These are phyloP conservation scores for Campopleginae sp. DNA, from an alignment of 2,888 invertebrate genomes.

Conservation along the genomic window DNA sequence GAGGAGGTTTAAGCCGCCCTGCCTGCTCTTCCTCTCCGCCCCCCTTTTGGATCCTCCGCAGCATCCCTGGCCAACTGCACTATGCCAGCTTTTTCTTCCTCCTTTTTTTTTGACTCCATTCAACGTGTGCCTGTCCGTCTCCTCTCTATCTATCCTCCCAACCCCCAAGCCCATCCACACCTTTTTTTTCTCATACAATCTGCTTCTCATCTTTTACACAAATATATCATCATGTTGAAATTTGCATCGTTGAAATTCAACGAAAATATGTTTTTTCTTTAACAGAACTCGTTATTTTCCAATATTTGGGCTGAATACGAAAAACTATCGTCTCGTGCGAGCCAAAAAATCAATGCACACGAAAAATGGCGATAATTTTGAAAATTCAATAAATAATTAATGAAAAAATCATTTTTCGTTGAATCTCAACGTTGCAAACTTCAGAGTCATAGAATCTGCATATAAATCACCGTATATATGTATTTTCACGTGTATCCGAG, in stretches of 20 bases:
- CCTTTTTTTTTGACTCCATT: constrained; percentile 55
- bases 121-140: constrained; percentile 29
- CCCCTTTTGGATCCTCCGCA: constrained; percentile 57
- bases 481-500: constrained; percentile 7
- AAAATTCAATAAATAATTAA: too few relatives aligned
- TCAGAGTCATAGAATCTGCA: too few relatives aligned
- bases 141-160: constrained; percentile 29
- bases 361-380: too few relatives aligned
- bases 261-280: too few relatives aligned
- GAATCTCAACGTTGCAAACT: too few relatives aligned
- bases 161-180: constrained; percentile 54
- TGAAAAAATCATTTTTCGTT: too few relatives aligned
- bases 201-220: constrained; percentile 30
- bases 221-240: too few relatives aligned
- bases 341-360: too few relatives aligned
- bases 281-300: too few relatives aligned
- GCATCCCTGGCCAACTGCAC: constrained; percentile 44
- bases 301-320: too few relatives aligned
- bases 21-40: constrained; percentile 68
- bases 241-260: too few relatives aligned
- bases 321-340: too few relatives aligned
- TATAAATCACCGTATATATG: constrained; percentile 13
- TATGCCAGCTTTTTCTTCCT: constrained; percentile 60
- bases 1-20: constrained; percentile 79
- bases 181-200: constrained; percentile 54